Base-by-base conservation (phyloP, 2,797 vertebrate species). In the Huso huso region DNA sequence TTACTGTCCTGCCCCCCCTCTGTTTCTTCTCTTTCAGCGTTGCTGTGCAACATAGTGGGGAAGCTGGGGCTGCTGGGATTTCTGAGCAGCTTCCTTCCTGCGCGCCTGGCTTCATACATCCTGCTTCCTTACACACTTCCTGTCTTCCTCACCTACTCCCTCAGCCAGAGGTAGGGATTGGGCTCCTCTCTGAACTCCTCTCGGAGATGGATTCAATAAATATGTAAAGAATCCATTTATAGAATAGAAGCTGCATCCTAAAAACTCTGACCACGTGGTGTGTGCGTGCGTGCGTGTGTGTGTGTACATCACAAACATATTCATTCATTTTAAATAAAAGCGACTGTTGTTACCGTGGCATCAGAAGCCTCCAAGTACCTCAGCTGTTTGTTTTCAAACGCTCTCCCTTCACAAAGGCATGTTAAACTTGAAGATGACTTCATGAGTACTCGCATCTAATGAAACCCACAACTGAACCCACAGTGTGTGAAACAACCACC, bases 51-150 rank as follows among this genome's bases (percentile, higher is more conserved):
- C 11, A 4, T 74, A 61, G 2, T 80, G 65, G 55, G 69, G 13
- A 76, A 79, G 52, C 37, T 78, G 61, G 78, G 67, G 59, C 76
- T 80, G 64, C 61, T 76, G 58, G 74, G 74, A 48, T 69, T 79
- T 5, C 66, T 73, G 61, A 65, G 61, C 15, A 49, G 61, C 65
- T 66, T 63, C 12, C 12, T 66, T 15, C 70, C 71, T 23, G 67
- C 51, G 1, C 77, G 51, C 65, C 49, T 75, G 50, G 57, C 86
- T 0, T 81, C 68, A 23, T 74, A 71, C 69, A 61, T 86, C 53
- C 70, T 88, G 37, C 67, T 88, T 0, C 73, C 82, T 13, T 51
- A 84, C 50, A 72, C 73, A 4, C 61, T 82, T 57, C 63, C 10
- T 1, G 69, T 81, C 68, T 78, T 72, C 48, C 8, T 65, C 2